Evolutionary conservation across 2,113 vertebrate species (phyloP).

Genomic region (Ophiodon elongatus): DNA sequence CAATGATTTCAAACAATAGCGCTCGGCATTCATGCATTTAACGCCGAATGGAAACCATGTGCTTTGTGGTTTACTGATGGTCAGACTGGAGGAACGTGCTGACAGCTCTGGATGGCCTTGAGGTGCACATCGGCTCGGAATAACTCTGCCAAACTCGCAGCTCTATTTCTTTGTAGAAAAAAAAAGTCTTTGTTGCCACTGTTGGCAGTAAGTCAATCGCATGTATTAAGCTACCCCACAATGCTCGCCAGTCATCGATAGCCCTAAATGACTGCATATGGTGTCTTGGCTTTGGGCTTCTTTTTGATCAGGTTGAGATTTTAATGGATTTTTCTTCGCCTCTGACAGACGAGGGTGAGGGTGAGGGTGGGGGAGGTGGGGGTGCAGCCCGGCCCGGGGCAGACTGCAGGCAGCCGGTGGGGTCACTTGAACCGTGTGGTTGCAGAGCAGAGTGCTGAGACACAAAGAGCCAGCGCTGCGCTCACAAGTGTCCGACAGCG

Average conservation of each 20-base stretch:
- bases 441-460: conserved; percentile 86
- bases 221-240: conserved; percentile 79
- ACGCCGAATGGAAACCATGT: conserved; percentile 72
- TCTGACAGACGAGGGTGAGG: conserved; percentile 77
- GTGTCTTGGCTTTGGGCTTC: conserved; percentile 73
- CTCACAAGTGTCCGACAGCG: conserved; percentile 85
- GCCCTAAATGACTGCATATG: conserved; percentile 86
- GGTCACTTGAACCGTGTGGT: conserved; percentile 91
- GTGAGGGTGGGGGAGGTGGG: background rate
- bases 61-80: conserved; percentile 44
- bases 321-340: conserved; percentile 83
- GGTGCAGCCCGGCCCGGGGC: conserved; percentile 68
- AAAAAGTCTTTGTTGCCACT: conserved; percentile 83
- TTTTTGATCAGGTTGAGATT: conserved; percentile 85
- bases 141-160: conserved; percentile 75
- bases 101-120: conserved; percentile 65
- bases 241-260: conserved; percentile 83
- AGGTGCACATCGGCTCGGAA: conserved; percentile 62
- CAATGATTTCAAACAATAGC: conserved; percentile 66
- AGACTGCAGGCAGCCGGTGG: conserved; percentile 80
- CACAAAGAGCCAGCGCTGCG: conserved; percentile 80
- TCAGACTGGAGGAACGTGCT: conserved; percentile 58
- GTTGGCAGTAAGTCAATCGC: conserved; percentile 87
- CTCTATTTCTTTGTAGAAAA: conserved; percentile 74
- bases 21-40: conserved; percentile 48